Base-by-base conservation (phyloP, 2,113 vertebrate genomes). In the Spea bombifrons region DNA sequence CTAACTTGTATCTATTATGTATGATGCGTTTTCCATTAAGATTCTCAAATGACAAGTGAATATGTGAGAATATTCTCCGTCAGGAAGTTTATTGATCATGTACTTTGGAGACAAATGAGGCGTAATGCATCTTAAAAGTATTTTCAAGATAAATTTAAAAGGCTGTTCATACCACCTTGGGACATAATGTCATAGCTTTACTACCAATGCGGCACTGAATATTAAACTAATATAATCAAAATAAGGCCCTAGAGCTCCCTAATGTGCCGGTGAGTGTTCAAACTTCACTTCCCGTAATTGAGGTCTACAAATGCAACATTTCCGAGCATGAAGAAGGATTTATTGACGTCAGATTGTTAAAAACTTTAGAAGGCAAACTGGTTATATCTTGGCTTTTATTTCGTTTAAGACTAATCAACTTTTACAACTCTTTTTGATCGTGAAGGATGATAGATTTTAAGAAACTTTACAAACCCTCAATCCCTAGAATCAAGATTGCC, bases 21-120 rank as follows among this genome's bases (percentile, higher is more conserved):
- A 73, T 73, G 70, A 53, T 73, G 76, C 63, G 15, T 79, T 64
- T 10, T 76, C 75, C 61, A 66, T 79, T 79, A 66, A 66, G 70
- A 66, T 0, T 48, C 48, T 66, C 68, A 44, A 57, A 72, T 65
- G 59, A 55, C 53, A 71, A 57, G 57, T n/a, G 43, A 66, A 73
- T 9, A 72, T 45, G 30, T 49, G 47, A 43, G 52, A 30, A 64
- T 64, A 65, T 65, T 66, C 63, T 8, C 17, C 49, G 77, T 44
- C 53, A 73, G 64, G 71, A 80, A 80, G 7, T 52, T 78, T 73
- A 80, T 73, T 68, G 77, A 80, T 80, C 17, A 4, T 45, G 16
- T 4, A 64, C 70, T 71, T 73, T 15, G 44, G 50, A 66, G 70
- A 46, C 61, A 80, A 59, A 48, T 73, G 63, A 55, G 47, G 46